Conservation (phyloP, 2,113 vertebrate genomes). For the Odobenus rosmarus region DNA sequence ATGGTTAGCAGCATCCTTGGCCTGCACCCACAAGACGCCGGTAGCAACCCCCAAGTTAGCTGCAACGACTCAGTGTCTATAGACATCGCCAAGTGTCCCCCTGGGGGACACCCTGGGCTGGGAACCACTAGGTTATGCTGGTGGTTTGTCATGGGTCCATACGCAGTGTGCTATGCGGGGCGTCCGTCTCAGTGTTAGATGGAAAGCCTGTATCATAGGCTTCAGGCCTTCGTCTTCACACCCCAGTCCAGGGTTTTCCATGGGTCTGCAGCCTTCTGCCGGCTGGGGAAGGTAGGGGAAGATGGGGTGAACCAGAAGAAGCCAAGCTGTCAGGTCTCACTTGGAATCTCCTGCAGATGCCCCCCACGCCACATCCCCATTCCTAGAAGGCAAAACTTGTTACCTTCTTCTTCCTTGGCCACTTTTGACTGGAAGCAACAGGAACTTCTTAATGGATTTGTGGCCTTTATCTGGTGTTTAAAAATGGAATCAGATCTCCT, state of each 20-base stretch:
- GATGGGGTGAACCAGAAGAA: too few relatives aligned
- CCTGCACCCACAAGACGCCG: not conserved
- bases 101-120: not conserved
- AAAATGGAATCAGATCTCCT: not conserved
- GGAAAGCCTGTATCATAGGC: not conserved
- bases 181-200: not conserved
- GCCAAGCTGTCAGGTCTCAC: not conserved
- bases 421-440: not conserved
- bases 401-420: slow-evolving; percentile 32
- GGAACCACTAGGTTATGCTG: not conserved
- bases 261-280: not conserved
- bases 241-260: not conserved
- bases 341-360: not conserved
- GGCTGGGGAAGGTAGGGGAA: too few relatives aligned
- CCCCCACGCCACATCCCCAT: not conserved
- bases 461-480: slow-evolving; percentile 52
- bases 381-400: not conserved
- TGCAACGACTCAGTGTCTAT: not conserved
- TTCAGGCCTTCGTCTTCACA: not conserved
- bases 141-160: not conserved
- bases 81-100: not conserved
- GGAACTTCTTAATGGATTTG: slow-evolving; percentile 30
- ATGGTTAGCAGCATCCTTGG: not conserved
- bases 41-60: not conserved
- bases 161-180: not conserved